Evolutionary conservation across 2,797 vertebrate species (phyloP).

Genomic region (Dromococcyx pavoninus): DNA sequence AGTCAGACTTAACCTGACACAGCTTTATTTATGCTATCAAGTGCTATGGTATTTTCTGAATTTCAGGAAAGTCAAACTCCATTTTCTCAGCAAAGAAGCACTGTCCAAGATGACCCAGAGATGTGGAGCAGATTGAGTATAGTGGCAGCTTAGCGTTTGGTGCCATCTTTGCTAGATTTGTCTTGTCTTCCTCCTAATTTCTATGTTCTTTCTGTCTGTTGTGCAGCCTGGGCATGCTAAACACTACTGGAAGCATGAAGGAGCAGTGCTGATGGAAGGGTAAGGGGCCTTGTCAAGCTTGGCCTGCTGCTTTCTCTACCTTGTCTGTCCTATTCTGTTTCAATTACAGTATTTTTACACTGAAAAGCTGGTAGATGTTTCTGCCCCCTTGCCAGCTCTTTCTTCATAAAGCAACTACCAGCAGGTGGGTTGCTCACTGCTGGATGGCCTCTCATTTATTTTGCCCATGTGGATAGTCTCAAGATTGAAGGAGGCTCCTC

Average conservation of each 20-base stretch:
- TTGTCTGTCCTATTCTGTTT: background rate
- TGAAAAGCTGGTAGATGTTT: background rate
- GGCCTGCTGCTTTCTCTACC: background rate
- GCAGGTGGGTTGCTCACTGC: background rate
- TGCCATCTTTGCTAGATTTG: background rate
- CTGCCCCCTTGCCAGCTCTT: background rate
- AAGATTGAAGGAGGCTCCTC: background rate
- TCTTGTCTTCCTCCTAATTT: background rate
- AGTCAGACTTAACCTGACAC: background rate
- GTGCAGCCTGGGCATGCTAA: background rate
- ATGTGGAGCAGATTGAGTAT: background rate
- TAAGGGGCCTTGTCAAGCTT: background rate
- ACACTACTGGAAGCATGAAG: background rate
- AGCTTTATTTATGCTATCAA: background rate
- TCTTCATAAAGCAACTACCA: background rate
- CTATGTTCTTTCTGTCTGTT: fast-evolving
- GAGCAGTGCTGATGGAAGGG: fast-evolving
- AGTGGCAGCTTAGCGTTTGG: background rate
- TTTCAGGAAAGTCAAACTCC: background rate
- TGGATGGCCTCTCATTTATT: background rate
- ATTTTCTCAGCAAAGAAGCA: background rate
- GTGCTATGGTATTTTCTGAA: background rate
- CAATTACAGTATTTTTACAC: background rate
- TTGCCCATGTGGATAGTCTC: background rate
- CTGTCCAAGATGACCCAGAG: background rate